Base-by-base conservation (phyloP, 1,140 invertebrate genomes). In the Dendroctonus valens region DNA sequence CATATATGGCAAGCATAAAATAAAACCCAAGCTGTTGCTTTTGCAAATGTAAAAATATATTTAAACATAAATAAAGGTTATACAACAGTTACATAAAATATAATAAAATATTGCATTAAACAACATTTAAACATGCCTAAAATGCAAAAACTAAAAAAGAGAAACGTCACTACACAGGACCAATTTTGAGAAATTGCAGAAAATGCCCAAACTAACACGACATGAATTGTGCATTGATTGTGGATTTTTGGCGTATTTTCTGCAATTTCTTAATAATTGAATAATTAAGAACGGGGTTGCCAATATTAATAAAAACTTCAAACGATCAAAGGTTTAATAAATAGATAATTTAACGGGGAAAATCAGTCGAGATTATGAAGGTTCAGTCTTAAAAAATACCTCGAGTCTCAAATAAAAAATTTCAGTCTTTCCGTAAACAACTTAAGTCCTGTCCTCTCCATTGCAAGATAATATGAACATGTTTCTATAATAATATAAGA, bases 11-110 rank as follows among this genome's bases (percentile, higher is more conserved):
- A 39, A 37, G 7, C 40, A 37, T 40, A 72, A 76, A 78, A 78
- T 77, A 77, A 77, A 78, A 77, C 76, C 75, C 77, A 77, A 77
- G 76, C 76, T 74, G 6, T 72, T 74, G 72, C 70, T 76, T 75
- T 73, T 74, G 76, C 76, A 74, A 76, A 76, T 77, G 77, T 78
- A 78, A 78, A 78, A 78, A 78, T 78, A 78, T 78, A 78, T 78
- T 78, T 78, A 73, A 78, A 78, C 77, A 78, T 78, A 78, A 78
- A 78, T 78, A 77, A 76, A 76, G 69, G 74, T 76, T 76, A 76
- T 74, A 77, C 75, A 77, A 77, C 75, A 77, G 71, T 76, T 68
- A 77, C 74, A 76, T 76, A 76, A 76, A 76, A 76, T 76, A 76
- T 76, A 71, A 74, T 75, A 75, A 75, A 67, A 77, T 78, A 78